These are phyloP conservation scores for Rousettus leschenaultii DNA, from an alignment of 2,113 vertebrate species.

Conservation along the genomic window DNA sequence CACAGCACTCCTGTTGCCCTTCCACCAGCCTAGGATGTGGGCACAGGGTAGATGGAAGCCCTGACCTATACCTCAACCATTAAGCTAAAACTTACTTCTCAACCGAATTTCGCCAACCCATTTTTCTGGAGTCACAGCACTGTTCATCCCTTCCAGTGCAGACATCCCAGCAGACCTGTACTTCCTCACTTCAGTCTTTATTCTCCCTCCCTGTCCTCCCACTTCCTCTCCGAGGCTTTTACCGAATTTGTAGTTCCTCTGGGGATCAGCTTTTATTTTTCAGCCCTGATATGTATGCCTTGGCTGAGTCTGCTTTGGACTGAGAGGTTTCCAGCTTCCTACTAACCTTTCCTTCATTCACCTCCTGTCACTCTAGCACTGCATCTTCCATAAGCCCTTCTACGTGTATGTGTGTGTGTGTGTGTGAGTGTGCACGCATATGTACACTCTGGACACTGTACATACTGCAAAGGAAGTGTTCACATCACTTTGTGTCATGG, in stretches of 20 bases:
- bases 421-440: no score
- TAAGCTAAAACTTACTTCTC: background rate
- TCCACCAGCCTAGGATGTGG: background rate
- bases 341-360: background rate
- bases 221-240: background rate
- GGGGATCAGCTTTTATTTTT: background rate
- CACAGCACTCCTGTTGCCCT: background rate
- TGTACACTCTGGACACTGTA: background rate
- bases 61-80: no score
- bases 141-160: background rate
- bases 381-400: background rate
- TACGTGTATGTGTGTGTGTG: background rate
- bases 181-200: background rate
- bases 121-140: background rate
- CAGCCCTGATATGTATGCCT: background rate
- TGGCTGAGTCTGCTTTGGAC: background rate
- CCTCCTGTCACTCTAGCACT: background rate
- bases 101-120: background rate
- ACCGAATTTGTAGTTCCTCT: background rate
- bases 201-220: background rate
- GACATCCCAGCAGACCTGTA: background rate
- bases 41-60: background rate
- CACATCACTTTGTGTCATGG: background rate
- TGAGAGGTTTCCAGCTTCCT: background rate
- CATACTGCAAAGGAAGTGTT: background rate